Conservation (phyloP, 1,140 invertebrate species). For the Pogonognathellus flavescens region DNA sequence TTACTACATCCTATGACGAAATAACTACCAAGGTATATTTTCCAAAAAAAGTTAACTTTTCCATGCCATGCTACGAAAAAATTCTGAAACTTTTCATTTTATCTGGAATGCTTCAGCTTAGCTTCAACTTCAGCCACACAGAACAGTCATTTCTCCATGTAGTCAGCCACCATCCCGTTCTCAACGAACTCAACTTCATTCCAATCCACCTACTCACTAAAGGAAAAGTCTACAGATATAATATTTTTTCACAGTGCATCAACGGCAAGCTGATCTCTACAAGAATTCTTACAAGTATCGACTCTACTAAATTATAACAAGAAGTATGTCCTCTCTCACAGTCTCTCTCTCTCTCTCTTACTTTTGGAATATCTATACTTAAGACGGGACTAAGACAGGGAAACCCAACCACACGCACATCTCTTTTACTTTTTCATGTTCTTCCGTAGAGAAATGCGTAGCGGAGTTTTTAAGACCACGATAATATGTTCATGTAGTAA, state of each 20-base stretch:
- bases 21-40: constrained; percentile 16
- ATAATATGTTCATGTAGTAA: not conserved
- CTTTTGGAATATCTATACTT: too few species aligned
- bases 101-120: constrained; percentile 56
- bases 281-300: too few species aligned
- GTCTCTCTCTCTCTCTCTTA: too few species aligned
- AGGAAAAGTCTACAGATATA: too few species aligned
- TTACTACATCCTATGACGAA: not conserved
- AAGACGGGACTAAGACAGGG: too few species aligned
- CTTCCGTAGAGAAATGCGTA: not conserved
- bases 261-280: too few species aligned
- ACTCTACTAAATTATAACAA: too few species aligned
- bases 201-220: constrained; percentile 8
- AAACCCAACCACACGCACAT: too few species aligned
- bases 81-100: constrained; percentile 60
- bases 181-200: constrained; percentile 38
- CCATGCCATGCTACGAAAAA: constrained; percentile 42
- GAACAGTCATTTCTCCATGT: too few species aligned
- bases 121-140: constrained; percentile 35
- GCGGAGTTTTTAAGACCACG: not conserved
- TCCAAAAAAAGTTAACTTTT: constrained; percentile 60
- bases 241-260: too few species aligned
- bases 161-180: not conserved
- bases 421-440: too few species aligned
- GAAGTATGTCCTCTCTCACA: too few species aligned